Percentiles rank a stretch among this genome's conserved stretches.
phyloP scores from a whole-genome alignment of 2,888 invertebrate species.

The Euproctis similis region DNA sequence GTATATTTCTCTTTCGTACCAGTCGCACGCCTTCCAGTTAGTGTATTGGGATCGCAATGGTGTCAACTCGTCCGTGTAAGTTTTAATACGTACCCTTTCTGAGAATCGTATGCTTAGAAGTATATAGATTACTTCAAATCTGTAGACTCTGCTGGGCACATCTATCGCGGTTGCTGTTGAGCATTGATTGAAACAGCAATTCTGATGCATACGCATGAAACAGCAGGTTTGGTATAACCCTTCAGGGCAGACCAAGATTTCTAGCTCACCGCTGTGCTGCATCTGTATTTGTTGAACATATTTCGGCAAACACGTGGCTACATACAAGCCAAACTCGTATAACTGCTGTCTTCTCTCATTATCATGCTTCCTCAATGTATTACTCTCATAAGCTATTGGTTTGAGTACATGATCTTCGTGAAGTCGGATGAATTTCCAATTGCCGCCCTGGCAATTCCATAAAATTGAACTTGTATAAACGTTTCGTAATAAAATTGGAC shows the following conservation, averaged over 20 bases:
- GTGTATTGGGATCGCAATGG: constrained; percentile 47
- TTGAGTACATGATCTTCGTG: constrained; percentile 2
- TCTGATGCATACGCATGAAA: constrained; percentile 53
- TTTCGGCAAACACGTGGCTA: constrained; percentile 59
- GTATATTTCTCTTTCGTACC: constrained; percentile 57
- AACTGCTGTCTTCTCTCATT: constrained; percentile 44
- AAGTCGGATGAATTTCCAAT: neutral
- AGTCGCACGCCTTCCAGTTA: constrained; percentile 40
- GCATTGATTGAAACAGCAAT: constrained; percentile 53
- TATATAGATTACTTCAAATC: constrained; percentile 56
- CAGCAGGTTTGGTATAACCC: constrained; percentile 47
- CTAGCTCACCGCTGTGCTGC: constrained; percentile 56
- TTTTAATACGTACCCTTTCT: constrained; percentile 44
- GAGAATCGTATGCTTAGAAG: constrained; percentile 47
- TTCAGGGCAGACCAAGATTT: constrained; percentile 53
- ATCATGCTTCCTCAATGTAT: constrained; percentile 48
- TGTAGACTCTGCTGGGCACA: constrained; percentile 49
- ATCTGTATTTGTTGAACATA: constrained; percentile 59
- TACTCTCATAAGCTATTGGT: constrained; percentile 34
- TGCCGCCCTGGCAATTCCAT: neutral
- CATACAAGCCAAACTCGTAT: constrained; percentile 62
- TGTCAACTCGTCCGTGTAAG: constrained; percentile 62
- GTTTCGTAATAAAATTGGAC: constrained; percentile 3
- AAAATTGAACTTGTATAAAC: constrained; percentile 1
- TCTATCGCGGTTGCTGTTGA: constrained; percentile 52